phyloP scores from a whole-genome alignment of 2,113 vertebrate species.

The Paedocypris sp. region DNA sequence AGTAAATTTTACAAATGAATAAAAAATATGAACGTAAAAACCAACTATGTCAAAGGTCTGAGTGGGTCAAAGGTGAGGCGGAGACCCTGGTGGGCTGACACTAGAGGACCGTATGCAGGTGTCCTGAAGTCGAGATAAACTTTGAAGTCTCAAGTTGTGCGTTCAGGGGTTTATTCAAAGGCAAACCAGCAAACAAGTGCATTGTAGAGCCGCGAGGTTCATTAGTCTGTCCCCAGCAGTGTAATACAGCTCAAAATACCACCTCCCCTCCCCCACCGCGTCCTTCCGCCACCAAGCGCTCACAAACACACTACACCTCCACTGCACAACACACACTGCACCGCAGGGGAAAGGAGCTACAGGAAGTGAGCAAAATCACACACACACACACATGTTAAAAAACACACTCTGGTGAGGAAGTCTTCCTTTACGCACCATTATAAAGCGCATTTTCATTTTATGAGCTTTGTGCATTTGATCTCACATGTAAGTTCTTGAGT shows the following conservation, averaged over 20 bases:
- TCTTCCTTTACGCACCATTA: too few species aligned
- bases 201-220: background rate
- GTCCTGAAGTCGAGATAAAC: too few species aligned
- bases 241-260: background rate
- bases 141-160: too few species aligned
- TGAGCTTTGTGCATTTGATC: too few species aligned
- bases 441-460: too few species aligned
- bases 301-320: background rate
- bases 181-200: background rate
- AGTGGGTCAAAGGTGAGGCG: background rate
- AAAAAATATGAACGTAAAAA: too few species aligned
- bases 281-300: background rate
- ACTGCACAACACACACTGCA: background rate
- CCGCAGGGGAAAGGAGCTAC: too few species aligned
- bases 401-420: too few species aligned
- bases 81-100: conserved; percentile 27
- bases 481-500: too few species aligned
- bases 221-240: background rate
- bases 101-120: conserved; percentile 42
- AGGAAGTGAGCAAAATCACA: background rate
- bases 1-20: too few species aligned
- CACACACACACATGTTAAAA: background rate
- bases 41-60: background rate
- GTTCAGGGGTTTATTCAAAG: too few species aligned
- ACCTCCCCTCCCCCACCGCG: background rate